These are phyloP conservation scores for Mellilla xanthometata DNA, from an alignment of 2,888 invertebrate species.

Conservation along the genomic window DNA sequence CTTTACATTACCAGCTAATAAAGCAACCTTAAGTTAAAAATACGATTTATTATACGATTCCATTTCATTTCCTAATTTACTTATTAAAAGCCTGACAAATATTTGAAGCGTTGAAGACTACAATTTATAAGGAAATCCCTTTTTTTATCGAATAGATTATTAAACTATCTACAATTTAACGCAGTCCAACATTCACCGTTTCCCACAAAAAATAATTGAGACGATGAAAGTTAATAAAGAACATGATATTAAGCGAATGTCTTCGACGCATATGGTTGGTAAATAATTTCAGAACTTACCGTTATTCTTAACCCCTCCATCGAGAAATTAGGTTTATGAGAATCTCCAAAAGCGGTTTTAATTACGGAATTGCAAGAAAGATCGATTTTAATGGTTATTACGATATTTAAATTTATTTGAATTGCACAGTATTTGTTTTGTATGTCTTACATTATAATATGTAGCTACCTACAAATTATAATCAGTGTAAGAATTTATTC, in stretches of 20 bases:
- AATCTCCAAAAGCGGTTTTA: constrained; percentile 25
- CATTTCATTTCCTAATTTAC: too few relatives aligned
- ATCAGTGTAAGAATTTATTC: too few relatives aligned
- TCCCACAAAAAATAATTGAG: constrained; percentile 13
- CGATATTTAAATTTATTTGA: constrained; percentile 4
- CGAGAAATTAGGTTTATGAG: constrained; percentile 30
- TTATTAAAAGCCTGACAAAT: too few relatives aligned
- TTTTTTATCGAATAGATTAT: too few relatives aligned
- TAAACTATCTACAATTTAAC: too few relatives aligned
- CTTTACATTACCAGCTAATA: too few relatives aligned
- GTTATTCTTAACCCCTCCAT: constrained; percentile 3
- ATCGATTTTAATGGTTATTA: constrained; percentile 10
- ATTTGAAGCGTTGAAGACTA: too few relatives aligned
- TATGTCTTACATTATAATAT: too few relatives aligned
- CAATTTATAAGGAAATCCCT: too few relatives aligned
- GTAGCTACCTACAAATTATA: too few relatives aligned
- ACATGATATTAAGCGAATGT: constrained; percentile 3
- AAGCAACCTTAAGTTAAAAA: too few relatives aligned
- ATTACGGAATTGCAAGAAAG: constrained; percentile 25
- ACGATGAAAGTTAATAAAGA: constrained; percentile 13
- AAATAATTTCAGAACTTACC: constrained; percentile 8
- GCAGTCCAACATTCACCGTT: background rate
- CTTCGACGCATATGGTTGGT: background rate
- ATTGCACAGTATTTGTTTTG: background rate
- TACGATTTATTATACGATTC: too few relatives aligned